These are phyloP conservation scores for Vicugna pacos DNA, from an alignment of 2,113 vertebrate genomes.

Conservation along the genomic window DNA sequence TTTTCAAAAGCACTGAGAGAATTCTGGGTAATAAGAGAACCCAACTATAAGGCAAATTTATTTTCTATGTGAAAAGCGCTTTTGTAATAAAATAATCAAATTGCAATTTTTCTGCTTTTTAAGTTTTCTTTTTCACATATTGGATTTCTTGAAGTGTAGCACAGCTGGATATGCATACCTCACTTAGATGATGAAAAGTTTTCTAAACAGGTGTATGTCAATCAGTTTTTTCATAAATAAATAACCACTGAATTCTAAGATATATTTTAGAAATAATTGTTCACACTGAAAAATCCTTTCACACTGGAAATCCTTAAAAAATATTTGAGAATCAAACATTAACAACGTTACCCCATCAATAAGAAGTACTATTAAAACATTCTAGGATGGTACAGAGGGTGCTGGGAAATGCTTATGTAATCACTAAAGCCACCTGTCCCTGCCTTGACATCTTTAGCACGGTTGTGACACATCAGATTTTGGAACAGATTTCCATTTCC, in stretches of 20 bases:
- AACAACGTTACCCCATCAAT: neutral
- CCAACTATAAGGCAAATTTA: neutral
- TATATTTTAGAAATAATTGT: neutral
- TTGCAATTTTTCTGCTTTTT: constrained; percentile 6
- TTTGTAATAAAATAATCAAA: constrained; percentile 42
- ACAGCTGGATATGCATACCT: neutral
- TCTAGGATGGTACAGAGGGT: neutral
- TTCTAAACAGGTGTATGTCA: neutral
- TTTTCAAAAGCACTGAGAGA: constrained; percentile 22
- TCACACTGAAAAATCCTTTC: neutral
- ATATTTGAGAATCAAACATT: constrained; percentile 19
- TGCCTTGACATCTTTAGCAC: neutral
- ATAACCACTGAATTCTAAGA: neutral
- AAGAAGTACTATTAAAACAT: neutral
- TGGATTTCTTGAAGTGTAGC: neutral
- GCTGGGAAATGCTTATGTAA: neutral
- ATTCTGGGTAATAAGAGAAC: neutral
- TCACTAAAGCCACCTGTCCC: neutral
- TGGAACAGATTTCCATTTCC: neutral
- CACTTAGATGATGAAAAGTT: neutral
- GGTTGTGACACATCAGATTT: neutral
- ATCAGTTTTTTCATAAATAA: neutral
- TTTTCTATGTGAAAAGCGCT: neutral
- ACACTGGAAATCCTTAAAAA: constrained; percentile 1
- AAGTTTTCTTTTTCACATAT: neutral